Evolutionary conservation across 2,888 invertebrate genomes (phyloP).

Genomic region (Hetaerina titia): DNA sequence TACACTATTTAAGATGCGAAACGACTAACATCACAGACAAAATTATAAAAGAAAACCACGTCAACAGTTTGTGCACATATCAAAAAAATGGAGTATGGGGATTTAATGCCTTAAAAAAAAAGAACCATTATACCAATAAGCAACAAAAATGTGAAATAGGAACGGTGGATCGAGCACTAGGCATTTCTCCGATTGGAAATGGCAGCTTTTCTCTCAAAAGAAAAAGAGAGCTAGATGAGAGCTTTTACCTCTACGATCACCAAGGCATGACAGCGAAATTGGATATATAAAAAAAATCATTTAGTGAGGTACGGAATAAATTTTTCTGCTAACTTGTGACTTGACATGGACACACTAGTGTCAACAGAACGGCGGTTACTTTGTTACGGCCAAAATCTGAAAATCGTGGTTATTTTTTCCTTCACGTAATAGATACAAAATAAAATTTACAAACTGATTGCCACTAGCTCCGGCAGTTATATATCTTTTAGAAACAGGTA

Average conservation of each 20-base stretch:
- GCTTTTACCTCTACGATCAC: background rate
- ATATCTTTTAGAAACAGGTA: conserved; percentile 36
- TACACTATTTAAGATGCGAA: conserved; percentile 51
- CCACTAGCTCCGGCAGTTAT: conserved; percentile 38
- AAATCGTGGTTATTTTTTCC: background rate
- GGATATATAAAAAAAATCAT: background rate
- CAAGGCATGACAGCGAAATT: background rate
- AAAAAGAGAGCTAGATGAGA: background rate
- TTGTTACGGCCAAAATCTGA: background rate
- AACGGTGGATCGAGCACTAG: background rate
- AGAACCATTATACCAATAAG: conserved; percentile 21
- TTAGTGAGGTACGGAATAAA: background rate
- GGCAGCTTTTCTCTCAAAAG: background rate
- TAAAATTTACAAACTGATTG: conserved; percentile 39
- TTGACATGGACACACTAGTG: too few species aligned
- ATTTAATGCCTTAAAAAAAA: background rate
- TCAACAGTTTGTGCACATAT: conserved; percentile 5
- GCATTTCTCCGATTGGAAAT: background rate
- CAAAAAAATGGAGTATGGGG: background rate
- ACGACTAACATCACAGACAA: conserved; percentile 68
- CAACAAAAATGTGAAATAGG: background rate
- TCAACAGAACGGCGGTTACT: background rate
- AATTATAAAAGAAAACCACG: conserved; percentile 65
- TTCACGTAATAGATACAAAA: background rate
- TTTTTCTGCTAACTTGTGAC: background rate